phyloP scores from a whole-genome alignment of 2,888 invertebrate species.

The Eupeodes latifasciatus region DNA sequence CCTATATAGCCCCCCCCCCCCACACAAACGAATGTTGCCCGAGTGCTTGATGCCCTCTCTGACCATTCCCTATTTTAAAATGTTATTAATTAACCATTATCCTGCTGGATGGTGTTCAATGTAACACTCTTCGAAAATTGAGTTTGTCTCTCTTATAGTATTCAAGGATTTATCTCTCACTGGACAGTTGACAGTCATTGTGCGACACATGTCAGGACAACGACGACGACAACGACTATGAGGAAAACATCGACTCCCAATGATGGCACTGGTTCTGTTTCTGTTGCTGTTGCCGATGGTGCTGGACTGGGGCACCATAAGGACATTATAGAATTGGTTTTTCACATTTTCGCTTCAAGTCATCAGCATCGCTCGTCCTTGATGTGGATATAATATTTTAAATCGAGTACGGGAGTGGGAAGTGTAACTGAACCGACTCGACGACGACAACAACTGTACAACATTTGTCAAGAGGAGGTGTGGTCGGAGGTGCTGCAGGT shows the following conservation, averaged over 20 bases:
- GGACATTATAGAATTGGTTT: conserved; percentile 50
- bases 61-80: conserved; percentile 26
- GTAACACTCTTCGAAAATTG: conserved; percentile 43
- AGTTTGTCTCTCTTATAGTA: conserved; percentile 21
- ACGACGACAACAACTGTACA: conserved; percentile 25
- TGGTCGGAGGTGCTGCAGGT: conserved; percentile 1
- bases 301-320: conserved; percentile 31
- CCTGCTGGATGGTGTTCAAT: conserved; percentile 53
- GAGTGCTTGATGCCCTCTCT: neutral
- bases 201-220: conserved; percentile 61
- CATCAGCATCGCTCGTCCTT: neutral
- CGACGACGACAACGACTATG: conserved; percentile 28
- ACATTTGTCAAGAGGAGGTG: conserved; percentile 19
- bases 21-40: neutral
- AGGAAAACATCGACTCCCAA: neutral
- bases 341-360: conserved; percentile 57
- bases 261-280: too few species aligned
- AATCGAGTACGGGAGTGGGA: neutral
- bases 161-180: conserved; percentile 56
- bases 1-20: neutral
- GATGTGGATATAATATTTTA: conserved; percentile 28
- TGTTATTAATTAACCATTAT: conserved; percentile 70
- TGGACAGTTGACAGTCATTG: conserved; percentile 51
- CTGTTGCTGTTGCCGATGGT: too few species aligned
- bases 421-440: conserved; percentile 28